Evolutionary conservation across 2,888 invertebrate species (phyloP).

Genomic region (Tipula unca): DNA sequence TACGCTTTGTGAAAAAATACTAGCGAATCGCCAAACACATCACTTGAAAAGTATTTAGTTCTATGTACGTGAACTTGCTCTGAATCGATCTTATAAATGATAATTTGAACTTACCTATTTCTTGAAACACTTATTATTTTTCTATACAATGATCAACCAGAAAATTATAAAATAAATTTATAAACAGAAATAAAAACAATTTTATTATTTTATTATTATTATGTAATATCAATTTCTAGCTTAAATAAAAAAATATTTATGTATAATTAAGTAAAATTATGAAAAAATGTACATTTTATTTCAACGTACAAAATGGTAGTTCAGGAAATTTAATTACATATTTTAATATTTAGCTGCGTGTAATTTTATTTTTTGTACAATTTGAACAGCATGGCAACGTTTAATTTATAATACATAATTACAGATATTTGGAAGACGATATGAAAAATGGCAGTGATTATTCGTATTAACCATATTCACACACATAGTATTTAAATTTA

Average conservation of each 20-base stretch:
- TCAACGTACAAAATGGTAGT: background rate
- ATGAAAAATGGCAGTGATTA: background rate
- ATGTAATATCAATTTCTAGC: background rate
- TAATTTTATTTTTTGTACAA: background rate
- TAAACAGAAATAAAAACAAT: background rate
- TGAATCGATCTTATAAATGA: no score
- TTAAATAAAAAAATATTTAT: background rate
- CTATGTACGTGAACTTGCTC: no score
- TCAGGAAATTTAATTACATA: background rate
- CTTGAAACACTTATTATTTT: no score
- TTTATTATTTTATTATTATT: background rate
- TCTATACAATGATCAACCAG: no score
- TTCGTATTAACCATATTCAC: background rate
- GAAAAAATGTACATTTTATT: background rate
- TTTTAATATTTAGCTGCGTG: background rate
- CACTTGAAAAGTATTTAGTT: no score
- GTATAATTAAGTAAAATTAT: background rate
- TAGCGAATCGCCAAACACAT: no score
- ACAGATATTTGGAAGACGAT: background rate
- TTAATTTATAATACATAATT: background rate
- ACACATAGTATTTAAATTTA: no score
- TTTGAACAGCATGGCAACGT: background rate
- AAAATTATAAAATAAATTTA: no score
- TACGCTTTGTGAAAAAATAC: no score
- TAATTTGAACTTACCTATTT: no score